phyloP scores from a whole-genome alignment of 2,113 vertebrate species.

The Crotalus helleri region DNA sequence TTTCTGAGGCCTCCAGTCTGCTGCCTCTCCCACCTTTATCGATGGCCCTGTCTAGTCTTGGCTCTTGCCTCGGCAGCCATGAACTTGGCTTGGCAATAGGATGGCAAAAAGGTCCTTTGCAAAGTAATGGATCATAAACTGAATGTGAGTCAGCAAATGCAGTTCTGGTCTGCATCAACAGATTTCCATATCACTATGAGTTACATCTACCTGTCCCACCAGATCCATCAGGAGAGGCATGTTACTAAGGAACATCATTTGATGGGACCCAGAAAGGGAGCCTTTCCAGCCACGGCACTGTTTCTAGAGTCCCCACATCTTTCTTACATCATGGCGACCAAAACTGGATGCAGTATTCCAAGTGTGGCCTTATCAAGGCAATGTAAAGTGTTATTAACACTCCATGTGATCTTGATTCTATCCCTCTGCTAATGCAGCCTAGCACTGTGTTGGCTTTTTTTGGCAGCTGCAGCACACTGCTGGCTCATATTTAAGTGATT shows the following conservation, averaged over 20 bases:
- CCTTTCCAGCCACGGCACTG: not conserved
- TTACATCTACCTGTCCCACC: not conserved
- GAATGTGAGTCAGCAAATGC: not conserved
- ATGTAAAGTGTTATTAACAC: not conserved
- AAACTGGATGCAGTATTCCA: not conserved
- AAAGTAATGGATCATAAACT: not conserved
- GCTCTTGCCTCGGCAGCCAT: not conserved
- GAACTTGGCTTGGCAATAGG: not conserved
- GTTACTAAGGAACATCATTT: not conserved
- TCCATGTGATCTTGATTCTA: not conserved
- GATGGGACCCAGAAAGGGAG: not conserved
- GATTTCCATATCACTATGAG: not conserved
- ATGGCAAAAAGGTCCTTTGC: not conserved
- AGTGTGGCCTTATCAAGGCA: not conserved
- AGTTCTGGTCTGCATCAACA: not conserved
- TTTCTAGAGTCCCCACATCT: not conserved
- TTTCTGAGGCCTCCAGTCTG: not conserved
- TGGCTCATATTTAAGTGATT: no score
- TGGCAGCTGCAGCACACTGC: not conserved
- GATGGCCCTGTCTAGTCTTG: not conserved
- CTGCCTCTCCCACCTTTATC: not conserved
- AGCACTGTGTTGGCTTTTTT: not conserved
- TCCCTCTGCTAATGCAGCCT: not conserved
- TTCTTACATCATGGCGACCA: not conserved
- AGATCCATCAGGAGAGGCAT: not conserved